phyloP scores from a whole-genome alignment of 2,888 invertebrate species.

The Polyommatus icarus region DNA sequence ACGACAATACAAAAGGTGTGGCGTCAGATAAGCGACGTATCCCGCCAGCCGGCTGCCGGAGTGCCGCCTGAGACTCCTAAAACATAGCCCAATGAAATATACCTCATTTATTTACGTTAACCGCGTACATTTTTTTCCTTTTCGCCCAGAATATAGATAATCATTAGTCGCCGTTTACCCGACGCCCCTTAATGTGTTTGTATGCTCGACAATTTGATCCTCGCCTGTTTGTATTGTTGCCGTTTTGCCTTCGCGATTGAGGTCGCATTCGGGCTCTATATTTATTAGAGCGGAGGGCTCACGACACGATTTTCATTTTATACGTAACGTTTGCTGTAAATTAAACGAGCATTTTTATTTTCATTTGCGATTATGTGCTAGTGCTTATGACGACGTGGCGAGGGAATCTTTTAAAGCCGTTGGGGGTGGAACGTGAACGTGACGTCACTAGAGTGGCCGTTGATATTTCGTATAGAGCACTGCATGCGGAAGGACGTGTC shows the following conservation, averaged over 20 bases:
- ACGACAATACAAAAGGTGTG: constrained; percentile 76
- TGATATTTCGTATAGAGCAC: constrained; percentile 46
- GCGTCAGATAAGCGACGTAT: constrained; percentile 74
- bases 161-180: constrained; percentile 71
- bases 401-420: constrained; percentile 44
- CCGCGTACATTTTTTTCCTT: constrained; percentile 47
- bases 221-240: constrained; percentile 76
- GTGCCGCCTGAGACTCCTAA: constrained; percentile 59
- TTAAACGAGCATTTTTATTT: constrained; percentile 53
- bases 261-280: constrained; percentile 75
- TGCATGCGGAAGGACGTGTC: constrained; percentile 73
- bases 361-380: constrained; percentile 47
- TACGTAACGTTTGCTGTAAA: constrained; percentile 57
- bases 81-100: constrained; percentile 74
- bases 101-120: constrained; percentile 63
- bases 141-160: constrained; percentile 64
- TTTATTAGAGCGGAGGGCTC: constrained; percentile 75
- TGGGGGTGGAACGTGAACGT: constrained; percentile 43
- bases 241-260: constrained; percentile 77
- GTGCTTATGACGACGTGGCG: constrained; percentile 32
- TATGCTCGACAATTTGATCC: constrained; percentile 75
- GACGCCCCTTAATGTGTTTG: constrained; percentile 76
- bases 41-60: constrained; percentile 66
- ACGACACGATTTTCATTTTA: constrained; percentile 75
- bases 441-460: constrained; percentile 51